Evolutionary conservation across 2,113 vertebrate genomes (phyloP).

Genomic region (Malurus elegans): DNA sequence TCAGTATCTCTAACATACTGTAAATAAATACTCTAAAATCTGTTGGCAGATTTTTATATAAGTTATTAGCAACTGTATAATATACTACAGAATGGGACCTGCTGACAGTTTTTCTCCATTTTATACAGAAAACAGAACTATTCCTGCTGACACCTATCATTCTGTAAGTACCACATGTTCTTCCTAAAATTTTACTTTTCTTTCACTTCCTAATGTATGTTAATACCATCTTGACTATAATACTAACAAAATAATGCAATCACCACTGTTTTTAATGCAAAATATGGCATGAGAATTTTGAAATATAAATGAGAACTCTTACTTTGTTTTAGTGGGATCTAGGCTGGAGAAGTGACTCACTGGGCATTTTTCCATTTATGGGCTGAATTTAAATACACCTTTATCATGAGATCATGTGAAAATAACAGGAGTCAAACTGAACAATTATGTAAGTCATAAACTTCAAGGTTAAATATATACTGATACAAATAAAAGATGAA

Average conservation of each 20-base stretch:
- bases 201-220: not conserved
- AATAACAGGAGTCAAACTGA: not conserved
- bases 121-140: constrained; percentile 30
- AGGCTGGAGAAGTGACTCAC: not conserved
- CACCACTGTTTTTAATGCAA: not conserved
- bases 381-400: not conserved
- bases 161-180: constrained; percentile 54
- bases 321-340: not conserved
- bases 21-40: not conserved
- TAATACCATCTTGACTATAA: not conserved
- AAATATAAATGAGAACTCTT: not conserved
- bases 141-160: not conserved
- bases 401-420: not conserved
- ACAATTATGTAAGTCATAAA: not conserved
- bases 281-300: not conserved
- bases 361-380: not conserved
- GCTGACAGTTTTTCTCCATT: constrained; percentile 5
- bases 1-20: not conserved
- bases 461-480: not conserved
- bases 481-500: not conserved
- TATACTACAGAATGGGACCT: not conserved
- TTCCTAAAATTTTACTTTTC: not conserved
- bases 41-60: not conserved
- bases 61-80: not conserved
- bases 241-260: not conserved